Conservation (phyloP, 2,888 invertebrate species). For the Epirrita christyi region DNA sequence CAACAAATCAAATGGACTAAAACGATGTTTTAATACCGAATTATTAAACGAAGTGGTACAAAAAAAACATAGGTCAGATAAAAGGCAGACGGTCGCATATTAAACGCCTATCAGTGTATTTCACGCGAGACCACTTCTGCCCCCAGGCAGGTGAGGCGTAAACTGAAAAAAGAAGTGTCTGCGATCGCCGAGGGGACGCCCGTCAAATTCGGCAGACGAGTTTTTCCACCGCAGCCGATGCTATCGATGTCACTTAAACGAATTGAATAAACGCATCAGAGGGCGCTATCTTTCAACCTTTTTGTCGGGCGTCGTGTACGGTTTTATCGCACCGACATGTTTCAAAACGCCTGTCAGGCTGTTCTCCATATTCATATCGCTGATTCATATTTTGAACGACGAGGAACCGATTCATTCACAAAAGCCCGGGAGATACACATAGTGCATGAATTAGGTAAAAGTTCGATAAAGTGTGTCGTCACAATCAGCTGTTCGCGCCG, state of each 20-base stretch:
- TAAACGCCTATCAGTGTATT: constrained; percentile 76
- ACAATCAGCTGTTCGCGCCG: constrained; percentile 81
- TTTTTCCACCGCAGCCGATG: constrained; percentile 77
- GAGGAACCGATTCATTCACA: constrained; percentile 11
- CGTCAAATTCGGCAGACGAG: constrained; percentile 73
- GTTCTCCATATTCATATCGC: constrained; percentile 39
- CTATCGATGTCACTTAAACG: constrained; percentile 84
- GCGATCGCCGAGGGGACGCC: constrained; percentile 59
- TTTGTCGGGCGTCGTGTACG: constrained; percentile 48
- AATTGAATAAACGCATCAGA: constrained; percentile 80
- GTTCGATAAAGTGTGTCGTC: constrained; percentile 75
- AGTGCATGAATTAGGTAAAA: constrained; percentile 64
- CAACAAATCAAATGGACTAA: neutral
- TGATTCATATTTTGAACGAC: constrained; percentile 22
- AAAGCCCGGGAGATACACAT: constrained; percentile 34
- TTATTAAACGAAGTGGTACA: neutral
- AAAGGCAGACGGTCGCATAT: constrained; percentile 61
- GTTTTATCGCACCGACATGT: constrained; percentile 47
- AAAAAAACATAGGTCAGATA: constrained; percentile 39
- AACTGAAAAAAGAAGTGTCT: constrained; percentile 71
- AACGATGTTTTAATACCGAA: neutral
- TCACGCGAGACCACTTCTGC: constrained; percentile 64
- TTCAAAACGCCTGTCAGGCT: constrained; percentile 45
- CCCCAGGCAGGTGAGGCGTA: constrained; percentile 72
- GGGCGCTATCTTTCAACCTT: constrained; percentile 59